Conservation (phyloP, 2,888 invertebrate genomes). For the Mycalesis mineus region DNA sequence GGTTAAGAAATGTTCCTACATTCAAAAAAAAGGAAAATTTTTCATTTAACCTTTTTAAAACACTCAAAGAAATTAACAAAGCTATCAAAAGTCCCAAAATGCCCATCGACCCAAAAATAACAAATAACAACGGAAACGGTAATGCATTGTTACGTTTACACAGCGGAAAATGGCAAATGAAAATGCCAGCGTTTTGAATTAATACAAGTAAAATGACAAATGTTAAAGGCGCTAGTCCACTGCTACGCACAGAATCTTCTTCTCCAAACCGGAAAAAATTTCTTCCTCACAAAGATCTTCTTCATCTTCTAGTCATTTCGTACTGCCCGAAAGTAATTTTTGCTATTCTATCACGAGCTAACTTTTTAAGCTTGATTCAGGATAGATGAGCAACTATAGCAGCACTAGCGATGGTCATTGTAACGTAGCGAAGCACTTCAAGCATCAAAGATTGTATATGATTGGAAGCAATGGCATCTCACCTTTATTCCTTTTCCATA, state of each 20-base stretch:
- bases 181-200: neutral
- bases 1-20: no score
- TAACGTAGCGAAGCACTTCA: no score
- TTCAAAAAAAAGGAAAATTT: neutral
- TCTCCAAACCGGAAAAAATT: no score
- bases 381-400: no score
- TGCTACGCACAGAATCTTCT: no score
- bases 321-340: no score
- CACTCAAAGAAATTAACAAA: neutral
- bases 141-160: neutral
- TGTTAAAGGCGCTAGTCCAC: neutral
- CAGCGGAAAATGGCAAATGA: neutral
- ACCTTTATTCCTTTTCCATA: neutral
- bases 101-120: neutral
- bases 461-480: neutral
- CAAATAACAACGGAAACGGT: neutral
- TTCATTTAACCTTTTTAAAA: neutral
- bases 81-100: neutral
- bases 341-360: no score
- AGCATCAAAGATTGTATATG: no score
- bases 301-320: no score
- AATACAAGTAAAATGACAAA: neutral
- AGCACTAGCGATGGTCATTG: no score
- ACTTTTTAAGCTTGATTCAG: no score
- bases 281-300: no score